Evolutionary conservation across 2,888 invertebrate species (phyloP).

Genomic region (Aplocera efformata): DNA sequence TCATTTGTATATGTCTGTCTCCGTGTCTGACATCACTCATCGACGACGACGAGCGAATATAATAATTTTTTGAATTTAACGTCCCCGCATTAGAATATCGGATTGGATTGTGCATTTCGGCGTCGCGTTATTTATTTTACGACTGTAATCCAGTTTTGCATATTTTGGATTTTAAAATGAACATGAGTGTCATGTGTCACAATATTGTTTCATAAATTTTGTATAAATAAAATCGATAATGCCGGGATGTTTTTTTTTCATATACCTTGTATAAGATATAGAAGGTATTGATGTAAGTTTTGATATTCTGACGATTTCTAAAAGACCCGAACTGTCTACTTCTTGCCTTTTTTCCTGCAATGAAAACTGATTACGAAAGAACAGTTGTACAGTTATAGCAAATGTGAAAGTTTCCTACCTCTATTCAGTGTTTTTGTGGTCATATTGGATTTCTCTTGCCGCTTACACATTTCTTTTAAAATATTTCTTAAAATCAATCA

Average conservation of each 20-base stretch:
- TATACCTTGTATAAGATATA: too few relatives aligned
- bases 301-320: too few relatives aligned
- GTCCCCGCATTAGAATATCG: constrained; percentile 15
- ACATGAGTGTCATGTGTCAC: constrained; percentile 24
- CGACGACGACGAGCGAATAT: constrained; percentile 68
- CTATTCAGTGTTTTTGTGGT: constrained; percentile 15
- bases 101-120: constrained; percentile 22
- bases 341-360: background rate
- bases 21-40: constrained; percentile 64
- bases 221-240: too few relatives aligned
- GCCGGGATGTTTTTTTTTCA: too few relatives aligned
- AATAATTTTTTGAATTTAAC: constrained; percentile 63
- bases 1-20: constrained; percentile 46
- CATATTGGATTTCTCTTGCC: constrained; percentile 21
- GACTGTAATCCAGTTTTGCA: constrained; percentile 27
- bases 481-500: constrained; percentile 9
- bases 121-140: constrained; percentile 24
- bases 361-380: constrained; percentile 15
- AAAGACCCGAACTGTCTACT: too few relatives aligned
- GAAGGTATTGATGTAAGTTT: too few relatives aligned
- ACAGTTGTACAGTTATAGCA: constrained; percentile 8
- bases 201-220: constrained; percentile 25
- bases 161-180: constrained; percentile 19
- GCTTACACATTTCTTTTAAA: background rate
- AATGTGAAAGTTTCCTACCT: constrained; percentile 17